Evolutionary conservation across 2,888 invertebrate species (phyloP).

Genomic region (Dolichopus griseipennis): DNA sequence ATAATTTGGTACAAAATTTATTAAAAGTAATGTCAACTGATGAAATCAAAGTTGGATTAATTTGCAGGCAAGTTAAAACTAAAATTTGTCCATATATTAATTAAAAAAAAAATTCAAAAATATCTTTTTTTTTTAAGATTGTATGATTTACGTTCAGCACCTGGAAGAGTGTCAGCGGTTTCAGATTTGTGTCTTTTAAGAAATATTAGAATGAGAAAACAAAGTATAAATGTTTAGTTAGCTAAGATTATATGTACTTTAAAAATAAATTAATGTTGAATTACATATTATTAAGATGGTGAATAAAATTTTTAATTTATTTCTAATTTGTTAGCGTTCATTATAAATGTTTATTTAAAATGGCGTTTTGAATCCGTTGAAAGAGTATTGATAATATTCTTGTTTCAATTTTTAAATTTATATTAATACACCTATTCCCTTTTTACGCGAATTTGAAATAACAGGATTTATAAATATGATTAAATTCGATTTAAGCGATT

Average conservation of each 20-base stretch:
- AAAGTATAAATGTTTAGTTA: slow-evolving; percentile 38
- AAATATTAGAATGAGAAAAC: slow-evolving; percentile 57
- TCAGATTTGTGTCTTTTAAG: slow-evolving; percentile 78
- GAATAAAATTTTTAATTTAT: no score
- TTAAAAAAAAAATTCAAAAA: not conserved
- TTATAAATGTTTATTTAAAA: no score
- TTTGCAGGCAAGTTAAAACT: slow-evolving; percentile 29
- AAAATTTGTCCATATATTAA: slow-evolving; percentile 7
- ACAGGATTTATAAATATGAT: no score
- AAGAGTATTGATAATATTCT: no score
- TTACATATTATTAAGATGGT: no score
- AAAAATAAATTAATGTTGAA: no score
- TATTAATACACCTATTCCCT: no score
- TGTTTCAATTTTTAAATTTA: no score
- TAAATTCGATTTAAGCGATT: no score
- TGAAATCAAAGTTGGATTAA: slow-evolving; percentile 40
- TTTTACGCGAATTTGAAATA: no score
- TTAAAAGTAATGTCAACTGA: slow-evolving; percentile 52
- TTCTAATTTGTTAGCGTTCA: no score
- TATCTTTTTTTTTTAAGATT: slow-evolving; percentile 32
- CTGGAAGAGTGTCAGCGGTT: slow-evolving; percentile 76
- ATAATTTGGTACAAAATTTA: slow-evolving; percentile 66
- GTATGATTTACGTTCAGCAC: slow-evolving; percentile 66
- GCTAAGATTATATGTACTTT: slow-evolving; percentile 1
- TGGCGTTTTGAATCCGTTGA: no score